Percentiles rank a stretch among this genome's conserved stretches.
phyloP scores from a whole-genome alignment of 1,140 invertebrate genomes.

The Drusus annulatus region DNA sequence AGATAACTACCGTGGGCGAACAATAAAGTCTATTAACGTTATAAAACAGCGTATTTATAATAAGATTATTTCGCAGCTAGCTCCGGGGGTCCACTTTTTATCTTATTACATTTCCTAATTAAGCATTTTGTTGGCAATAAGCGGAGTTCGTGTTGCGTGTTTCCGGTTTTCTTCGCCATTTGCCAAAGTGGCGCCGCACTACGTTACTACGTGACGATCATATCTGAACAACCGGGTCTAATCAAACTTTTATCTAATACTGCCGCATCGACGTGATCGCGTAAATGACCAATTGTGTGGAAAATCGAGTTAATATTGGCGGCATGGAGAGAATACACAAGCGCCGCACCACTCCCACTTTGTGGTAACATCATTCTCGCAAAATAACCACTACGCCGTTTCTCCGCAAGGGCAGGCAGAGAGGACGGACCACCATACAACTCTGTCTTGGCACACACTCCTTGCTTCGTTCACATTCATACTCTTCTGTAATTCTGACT shows the following conservation, averaged over 20 bases:
- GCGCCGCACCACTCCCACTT: too few relatives aligned
- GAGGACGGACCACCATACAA: too few relatives aligned
- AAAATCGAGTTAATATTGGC: slow-evolving; percentile 8
- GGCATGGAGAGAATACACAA: neutral
- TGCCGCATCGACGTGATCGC: slow-evolving; percentile 16
- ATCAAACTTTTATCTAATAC: slow-evolving; percentile 40
- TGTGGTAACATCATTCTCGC: too few relatives aligned
- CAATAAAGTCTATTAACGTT: neutral
- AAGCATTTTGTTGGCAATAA: slow-evolving; percentile 40
- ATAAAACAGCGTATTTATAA: neutral
- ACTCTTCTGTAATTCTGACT: too few relatives aligned
- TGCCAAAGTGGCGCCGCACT: slow-evolving; percentile 27
- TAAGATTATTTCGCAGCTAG: slow-evolving; percentile 3
- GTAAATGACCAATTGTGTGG: slow-evolving; percentile 29
- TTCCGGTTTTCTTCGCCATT: slow-evolving; percentile 40
- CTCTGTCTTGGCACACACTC: too few relatives aligned
- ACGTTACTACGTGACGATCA: slow-evolving; percentile 36
- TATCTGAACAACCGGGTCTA: slow-evolving; percentile 5
- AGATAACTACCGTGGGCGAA: neutral
- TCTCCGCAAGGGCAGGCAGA: too few relatives aligned
- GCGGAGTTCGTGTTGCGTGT: slow-evolving; percentile 30
- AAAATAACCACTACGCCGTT: too few relatives aligned
- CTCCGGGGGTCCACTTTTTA: slow-evolving; percentile 6
- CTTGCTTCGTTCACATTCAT: too few relatives aligned
- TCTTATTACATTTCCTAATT: slow-evolving; percentile 39